Evolutionary conservation across 1,140 invertebrate genomes (phyloP), one percentile per base, ranked within the genome.

Genomic region (Mactra quadrangularis): DNA sequence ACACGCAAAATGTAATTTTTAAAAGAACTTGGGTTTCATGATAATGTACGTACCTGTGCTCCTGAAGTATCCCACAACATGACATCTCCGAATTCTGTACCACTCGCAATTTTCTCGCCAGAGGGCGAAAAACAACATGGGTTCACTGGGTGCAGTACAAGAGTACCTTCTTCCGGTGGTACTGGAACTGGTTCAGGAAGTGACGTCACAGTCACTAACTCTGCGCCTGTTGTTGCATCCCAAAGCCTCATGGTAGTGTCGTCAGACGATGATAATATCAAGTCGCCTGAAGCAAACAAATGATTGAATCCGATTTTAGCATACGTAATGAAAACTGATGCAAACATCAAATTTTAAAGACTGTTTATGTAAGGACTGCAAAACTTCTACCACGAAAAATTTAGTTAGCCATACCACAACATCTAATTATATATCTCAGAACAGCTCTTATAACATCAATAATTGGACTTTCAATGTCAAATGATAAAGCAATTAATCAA

Each of bases 141-240:
- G 27, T 81, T 81, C 19, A 81, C 77, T 15, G 77, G 64, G 68
- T 81, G 77, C 31, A 81, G 33, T 50, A 81, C 71, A 9, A 81
- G 22, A 19, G 35, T 41, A 29, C 53, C 41, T 3, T n/a, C 31
- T 29, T 81, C 77, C n/a, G 9, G 47, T 33, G 50, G n/a, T n/a
- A 66, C 64, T 22, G 71, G 31, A 35, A 81, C 60, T 41, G 77
- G 77, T 22, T 27, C 66, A 17, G 77, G 77, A 71, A 81, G 77
- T 81, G 60, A 66, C 22, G 77, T 57, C 15, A 81, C 66, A 19
- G 77, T 81, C 0, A 81, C 77, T 3, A 81, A 9, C 41, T 81
- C 77, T 1, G 77, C 77, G 22, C 77, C 77, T 29, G 77, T 81
- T 38, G 66, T 70, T 33, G 77, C 50, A 45, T 81, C 77, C 77